Evolutionary conservation across 92 coral and sea anemone genomes (phyloP).

Genomic region (Siderastrea radians): DNA sequence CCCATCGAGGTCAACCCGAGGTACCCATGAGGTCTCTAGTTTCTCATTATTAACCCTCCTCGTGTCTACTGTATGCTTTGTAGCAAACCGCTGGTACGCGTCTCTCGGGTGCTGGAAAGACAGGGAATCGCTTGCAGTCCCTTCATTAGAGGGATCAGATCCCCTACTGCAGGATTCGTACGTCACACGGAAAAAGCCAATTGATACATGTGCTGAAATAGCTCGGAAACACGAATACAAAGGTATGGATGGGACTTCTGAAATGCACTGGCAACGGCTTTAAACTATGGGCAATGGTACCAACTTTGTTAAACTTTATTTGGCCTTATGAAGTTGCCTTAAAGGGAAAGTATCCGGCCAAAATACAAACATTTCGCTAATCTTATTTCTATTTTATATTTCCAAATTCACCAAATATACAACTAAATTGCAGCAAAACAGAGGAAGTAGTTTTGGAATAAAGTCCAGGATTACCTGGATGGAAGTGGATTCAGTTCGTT

Average conservation of each 20-base stretch:
- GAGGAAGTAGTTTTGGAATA: too few relatives aligned
- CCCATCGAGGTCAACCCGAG: too few relatives aligned
- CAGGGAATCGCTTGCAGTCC: conserved; percentile 69
- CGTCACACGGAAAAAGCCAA: conserved; percentile 72
- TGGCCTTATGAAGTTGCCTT: too few relatives aligned
- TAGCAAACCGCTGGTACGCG: conserved; percentile 85
- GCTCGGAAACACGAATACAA: conserved; percentile 86
- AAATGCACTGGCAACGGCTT: background rate
- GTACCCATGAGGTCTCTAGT: background rate
- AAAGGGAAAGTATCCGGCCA: too few relatives aligned
- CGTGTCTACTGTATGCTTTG: background rate
- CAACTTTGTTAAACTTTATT: too few relatives aligned
- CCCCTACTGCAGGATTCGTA: conserved; percentile 66
- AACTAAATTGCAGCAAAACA: too few relatives aligned
- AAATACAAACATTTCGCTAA: too few relatives aligned
- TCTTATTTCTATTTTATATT: too few relatives aligned
- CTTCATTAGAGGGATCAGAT: conserved; percentile 86
- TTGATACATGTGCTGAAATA: conserved; percentile 87
- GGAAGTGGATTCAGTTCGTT: too few relatives aligned
- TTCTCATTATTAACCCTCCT: background rate
- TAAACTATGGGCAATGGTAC: too few relatives aligned
- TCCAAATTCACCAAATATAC: too few relatives aligned
- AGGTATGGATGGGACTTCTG: conserved; percentile 58
- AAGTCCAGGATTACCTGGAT: too few relatives aligned
- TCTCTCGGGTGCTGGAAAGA: conserved; percentile 97